These are phyloP conservation scores for Porites rus DNA, from an alignment of 92 coral and sea anemone species.

Conservation along the genomic window DNA sequence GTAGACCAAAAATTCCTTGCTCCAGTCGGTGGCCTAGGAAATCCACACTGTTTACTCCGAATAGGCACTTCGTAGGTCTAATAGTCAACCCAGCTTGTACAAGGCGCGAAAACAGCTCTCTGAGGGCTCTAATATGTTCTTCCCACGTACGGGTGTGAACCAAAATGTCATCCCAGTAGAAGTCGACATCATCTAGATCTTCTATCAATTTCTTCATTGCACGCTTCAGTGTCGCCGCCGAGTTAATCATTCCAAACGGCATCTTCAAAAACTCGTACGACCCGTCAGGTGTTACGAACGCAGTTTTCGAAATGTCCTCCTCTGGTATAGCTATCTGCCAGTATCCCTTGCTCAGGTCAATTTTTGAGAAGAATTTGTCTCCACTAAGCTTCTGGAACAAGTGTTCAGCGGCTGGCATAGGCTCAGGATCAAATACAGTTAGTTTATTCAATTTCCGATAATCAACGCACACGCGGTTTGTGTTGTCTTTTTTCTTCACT, in stretches of 20 bases:
- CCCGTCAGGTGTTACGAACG: slow-evolving; percentile 53
- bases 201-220: slow-evolving; percentile 49
- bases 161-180: slow-evolving; percentile 34
- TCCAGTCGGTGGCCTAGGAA: too few relatives aligned
- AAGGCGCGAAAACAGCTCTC: too few relatives aligned
- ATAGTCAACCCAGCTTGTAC: too few relatives aligned
- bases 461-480: slow-evolving; percentile 20
- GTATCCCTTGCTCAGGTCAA: slow-evolving; percentile 58
- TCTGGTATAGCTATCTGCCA: slow-evolving; percentile 54
- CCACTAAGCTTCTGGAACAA: slow-evolving; percentile 46
- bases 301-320: slow-evolving; percentile 41
- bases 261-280: slow-evolving; percentile 50
- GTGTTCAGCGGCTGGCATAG: slow-evolving; percentile 48
- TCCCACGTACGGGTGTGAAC: slow-evolving; percentile 50
- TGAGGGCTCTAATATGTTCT: too few relatives aligned
- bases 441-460: slow-evolving; percentile 58
- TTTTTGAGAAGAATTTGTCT: slow-evolving; percentile 48
- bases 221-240: slow-evolving; percentile 50
- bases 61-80: too few relatives aligned
- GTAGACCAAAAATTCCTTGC: too few relatives aligned
- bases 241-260: slow-evolving; percentile 53
- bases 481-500: slow-evolving; percentile 56
- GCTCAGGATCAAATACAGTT: slow-evolving; percentile 60
- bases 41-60: too few relatives aligned
- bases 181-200: slow-evolving; percentile 33